phyloP scores from a whole-genome alignment of 2,797 vertebrate genomes.

The Pelodytes ibericus region DNA sequence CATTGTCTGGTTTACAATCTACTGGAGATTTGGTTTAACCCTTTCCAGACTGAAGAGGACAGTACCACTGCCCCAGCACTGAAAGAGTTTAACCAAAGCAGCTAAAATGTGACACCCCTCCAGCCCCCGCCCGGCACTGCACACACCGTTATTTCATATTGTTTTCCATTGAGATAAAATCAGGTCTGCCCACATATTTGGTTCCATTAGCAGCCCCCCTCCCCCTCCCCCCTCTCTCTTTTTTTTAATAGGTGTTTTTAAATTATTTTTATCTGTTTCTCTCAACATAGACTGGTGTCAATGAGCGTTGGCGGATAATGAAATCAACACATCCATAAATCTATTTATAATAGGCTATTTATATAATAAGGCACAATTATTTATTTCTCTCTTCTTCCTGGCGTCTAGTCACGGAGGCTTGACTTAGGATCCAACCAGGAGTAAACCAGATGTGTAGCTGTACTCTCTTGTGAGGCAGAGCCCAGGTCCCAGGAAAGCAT shows the following conservation, averaged over 20 bases:
- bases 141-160: neutral
- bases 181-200: neutral
- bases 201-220: neutral
- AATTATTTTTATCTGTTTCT: neutral
- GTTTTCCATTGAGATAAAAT: neutral
- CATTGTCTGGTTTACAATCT: too few species aligned
- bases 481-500: neutral
- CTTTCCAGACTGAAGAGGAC: too few species aligned
- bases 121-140: neutral
- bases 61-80: too few species aligned
- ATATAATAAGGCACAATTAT: neutral
- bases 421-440: neutral
- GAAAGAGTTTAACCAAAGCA: too few species aligned
- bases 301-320: constrained; percentile 12
- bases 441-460: neutral
- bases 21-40: too few species aligned
- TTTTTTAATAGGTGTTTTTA: neutral
- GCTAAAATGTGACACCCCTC: too few species aligned
- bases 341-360: constrained; percentile 47
- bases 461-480: too few species aligned
- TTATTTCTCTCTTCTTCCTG: neutral
- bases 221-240: too few species aligned
- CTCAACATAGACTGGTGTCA: neutral
- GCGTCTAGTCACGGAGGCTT: neutral
- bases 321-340: constrained; percentile 30